A percentile compares a stretch with the other conserved stretches of the same genome.
phyloP scores from a whole-genome alignment of 2,797 vertebrate genomes.

The Sebastes itinus region DNA sequence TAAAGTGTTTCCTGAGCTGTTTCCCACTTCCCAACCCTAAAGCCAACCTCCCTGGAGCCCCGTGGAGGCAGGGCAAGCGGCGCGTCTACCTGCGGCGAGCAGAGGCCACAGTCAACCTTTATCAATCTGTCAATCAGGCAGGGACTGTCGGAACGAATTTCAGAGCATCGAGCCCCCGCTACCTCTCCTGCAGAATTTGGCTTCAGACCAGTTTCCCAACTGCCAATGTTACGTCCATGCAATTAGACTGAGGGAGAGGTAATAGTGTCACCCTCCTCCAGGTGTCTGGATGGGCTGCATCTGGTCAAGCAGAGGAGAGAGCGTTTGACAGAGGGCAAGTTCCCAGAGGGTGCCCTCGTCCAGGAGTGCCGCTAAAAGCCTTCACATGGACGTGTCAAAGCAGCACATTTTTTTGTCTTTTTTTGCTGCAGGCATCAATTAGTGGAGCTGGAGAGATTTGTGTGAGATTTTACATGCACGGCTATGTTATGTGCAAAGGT shows the following conservation, averaged over 20 bases:
- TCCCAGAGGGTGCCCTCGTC: slow-evolving; percentile 48
- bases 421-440: slow-evolving; percentile 69
- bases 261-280: slow-evolving; percentile 59
- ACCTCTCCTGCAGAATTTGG: slow-evolving; percentile 49
- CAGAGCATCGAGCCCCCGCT: slow-evolving; percentile 42
- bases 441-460: slow-evolving; percentile 49
- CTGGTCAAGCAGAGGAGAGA: slow-evolving; percentile 55
- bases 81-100: slow-evolving; percentile 45
- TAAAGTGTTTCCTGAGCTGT: slow-evolving; percentile 56
- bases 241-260: slow-evolving; percentile 49
- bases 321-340: slow-evolving; percentile 55
- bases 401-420: slow-evolving; percentile 18
- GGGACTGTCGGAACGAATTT: slow-evolving; percentile 51
- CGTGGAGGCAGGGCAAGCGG: slow-evolving; percentile 24
- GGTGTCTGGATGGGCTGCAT: slow-evolving; percentile 53
- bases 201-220: slow-evolving; percentile 45
- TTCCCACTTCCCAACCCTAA: slow-evolving; percentile 35
- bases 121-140: slow-evolving; percentile 65
- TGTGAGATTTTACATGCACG: slow-evolving; percentile 59
- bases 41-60: slow-evolving; percentile 33
- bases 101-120: slow-evolving; percentile 53
- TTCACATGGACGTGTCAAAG: slow-evolving; percentile 55
- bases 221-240: slow-evolving; percentile 48
- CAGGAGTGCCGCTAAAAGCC: slow-evolving; percentile 36
- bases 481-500: slow-evolving; percentile 50